These are phyloP conservation scores for Oncorhynchus tshawytscha DNA, from an alignment of 2,113 vertebrate genomes.

Conservation along the genomic window DNA sequence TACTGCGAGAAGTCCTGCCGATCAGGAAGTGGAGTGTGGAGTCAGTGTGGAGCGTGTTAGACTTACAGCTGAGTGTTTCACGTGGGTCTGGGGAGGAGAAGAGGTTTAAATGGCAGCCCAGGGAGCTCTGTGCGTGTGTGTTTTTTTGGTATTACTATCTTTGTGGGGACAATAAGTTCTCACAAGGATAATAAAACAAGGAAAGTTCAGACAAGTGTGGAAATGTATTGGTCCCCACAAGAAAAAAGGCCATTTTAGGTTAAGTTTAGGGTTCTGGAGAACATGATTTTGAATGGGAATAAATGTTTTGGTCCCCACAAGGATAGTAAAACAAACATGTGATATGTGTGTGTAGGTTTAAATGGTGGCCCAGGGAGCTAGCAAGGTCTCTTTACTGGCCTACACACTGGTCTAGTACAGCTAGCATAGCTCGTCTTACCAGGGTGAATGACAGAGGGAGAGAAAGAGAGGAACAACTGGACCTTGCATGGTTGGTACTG, in stretches of 20 bases:
- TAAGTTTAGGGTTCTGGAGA: too few species aligned
- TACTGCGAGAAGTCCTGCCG: neutral
- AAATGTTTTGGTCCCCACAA: too few species aligned
- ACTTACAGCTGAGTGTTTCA: neutral
- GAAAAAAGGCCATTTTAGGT: too few species aligned
- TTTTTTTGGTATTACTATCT: too few species aligned
- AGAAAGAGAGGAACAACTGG: neutral
- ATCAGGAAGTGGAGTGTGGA: neutral
- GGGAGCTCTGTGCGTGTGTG: neutral
- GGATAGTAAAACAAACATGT: too few species aligned
- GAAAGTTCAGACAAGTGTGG: too few species aligned
- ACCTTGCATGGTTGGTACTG: neutral
- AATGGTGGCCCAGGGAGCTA: constrained; percentile 9
- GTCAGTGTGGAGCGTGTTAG: neutral
- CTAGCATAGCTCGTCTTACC: neutral
- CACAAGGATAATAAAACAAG: too few species aligned
- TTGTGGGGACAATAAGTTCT: too few species aligned
- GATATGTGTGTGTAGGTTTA: constrained; percentile 1
- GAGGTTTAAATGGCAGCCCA: constrained; percentile 3
- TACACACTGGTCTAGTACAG: neutral
- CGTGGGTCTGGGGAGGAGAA: neutral
- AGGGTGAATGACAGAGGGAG: neutral
- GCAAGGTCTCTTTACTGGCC: constrained; percentile 10
- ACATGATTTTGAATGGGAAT: too few species aligned
- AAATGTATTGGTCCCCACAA: too few species aligned